A percentile compares a stretch with the other conserved stretches of the same genome.
phyloP scores from a whole-genome alignment of 1,140 invertebrate genomes.

The Armadillidium nasatum region DNA sequence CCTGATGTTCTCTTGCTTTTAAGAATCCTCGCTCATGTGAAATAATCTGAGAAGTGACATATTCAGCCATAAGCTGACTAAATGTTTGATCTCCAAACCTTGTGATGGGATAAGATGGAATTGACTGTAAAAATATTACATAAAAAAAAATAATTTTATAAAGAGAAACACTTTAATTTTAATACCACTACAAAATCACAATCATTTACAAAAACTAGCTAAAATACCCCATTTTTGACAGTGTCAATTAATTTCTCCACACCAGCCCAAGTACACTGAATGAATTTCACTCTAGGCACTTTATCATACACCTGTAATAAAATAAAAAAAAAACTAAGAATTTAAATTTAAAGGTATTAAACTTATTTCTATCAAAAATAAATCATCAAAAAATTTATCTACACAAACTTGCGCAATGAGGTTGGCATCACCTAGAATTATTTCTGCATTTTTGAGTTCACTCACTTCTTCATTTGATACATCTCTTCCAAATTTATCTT shows the following conservation, averaged over 20 bases:
- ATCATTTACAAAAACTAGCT: no score
- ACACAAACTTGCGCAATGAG: background rate
- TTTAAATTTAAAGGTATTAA: no score
- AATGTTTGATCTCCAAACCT: constrained; percentile 53
- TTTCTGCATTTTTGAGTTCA: background rate
- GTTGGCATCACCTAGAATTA: background rate
- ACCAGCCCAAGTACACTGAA: background rate
- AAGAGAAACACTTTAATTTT: no score
- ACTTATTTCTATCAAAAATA: no score
- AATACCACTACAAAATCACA: no score
- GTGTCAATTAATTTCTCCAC: background rate
- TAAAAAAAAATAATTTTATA: no score
- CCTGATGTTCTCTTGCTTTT: no score
- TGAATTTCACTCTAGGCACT: background rate
- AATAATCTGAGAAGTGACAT: no score
- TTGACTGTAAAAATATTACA: constrained; percentile 30
- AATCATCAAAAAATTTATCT: no score
- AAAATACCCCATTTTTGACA: background rate
- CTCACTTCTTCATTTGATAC: background rate
- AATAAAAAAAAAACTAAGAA: background rate
- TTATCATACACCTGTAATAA: background rate
- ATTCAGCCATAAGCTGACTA: constrained; percentile 57
- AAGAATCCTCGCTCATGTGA: no score
- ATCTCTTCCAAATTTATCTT: background rate
- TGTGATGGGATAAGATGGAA: constrained; percentile 48